phyloP scores from a whole-genome alignment of 2,113 vertebrate species.

The Cygnus atratus region DNA sequence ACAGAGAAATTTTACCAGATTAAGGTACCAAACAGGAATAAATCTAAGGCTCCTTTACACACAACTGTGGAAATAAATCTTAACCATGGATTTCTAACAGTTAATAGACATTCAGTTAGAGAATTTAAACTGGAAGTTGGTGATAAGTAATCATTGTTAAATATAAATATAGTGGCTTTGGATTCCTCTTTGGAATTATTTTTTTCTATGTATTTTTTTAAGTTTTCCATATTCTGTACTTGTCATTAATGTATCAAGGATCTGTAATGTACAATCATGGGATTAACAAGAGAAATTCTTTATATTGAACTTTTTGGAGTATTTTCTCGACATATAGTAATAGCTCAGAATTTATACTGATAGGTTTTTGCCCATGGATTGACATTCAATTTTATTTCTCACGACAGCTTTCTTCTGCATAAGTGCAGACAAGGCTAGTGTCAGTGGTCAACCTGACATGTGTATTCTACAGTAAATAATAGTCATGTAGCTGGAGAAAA shows the following conservation, averaged over 20 bases:
- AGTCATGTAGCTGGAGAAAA: conserved; percentile 59
- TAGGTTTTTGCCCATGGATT: conserved; percentile 37
- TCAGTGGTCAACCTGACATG: conserved; percentile 67
- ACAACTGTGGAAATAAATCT: neutral
- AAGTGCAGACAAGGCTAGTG: conserved; percentile 44
- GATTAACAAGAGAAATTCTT: conserved; percentile 1
- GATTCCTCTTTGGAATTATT: neutral
- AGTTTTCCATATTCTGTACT: neutral
- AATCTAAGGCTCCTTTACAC: neutral
- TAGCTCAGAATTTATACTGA: conserved; percentile 30
- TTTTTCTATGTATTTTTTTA: neutral
- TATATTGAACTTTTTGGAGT: conserved; percentile 16
- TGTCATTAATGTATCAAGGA: neutral
- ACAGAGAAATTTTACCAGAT: neutral
- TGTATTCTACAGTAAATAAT: conserved; percentile 71
- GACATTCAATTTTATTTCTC: conserved; percentile 62
- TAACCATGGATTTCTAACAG: neutral
- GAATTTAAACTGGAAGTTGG: neutral
- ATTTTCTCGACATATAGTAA: conserved; percentile 20
- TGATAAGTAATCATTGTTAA: neutral
- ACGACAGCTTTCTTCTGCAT: conserved; percentile 72
- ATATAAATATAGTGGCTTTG: neutral
- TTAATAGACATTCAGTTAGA: neutral
- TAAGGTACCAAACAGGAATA: neutral
- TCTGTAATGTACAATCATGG: neutral